Evolutionary conservation across 2,113 vertebrate genomes (phyloP), one percentile per base, ranked within the genome.

Genomic region (Lepus europaeus): DNA sequence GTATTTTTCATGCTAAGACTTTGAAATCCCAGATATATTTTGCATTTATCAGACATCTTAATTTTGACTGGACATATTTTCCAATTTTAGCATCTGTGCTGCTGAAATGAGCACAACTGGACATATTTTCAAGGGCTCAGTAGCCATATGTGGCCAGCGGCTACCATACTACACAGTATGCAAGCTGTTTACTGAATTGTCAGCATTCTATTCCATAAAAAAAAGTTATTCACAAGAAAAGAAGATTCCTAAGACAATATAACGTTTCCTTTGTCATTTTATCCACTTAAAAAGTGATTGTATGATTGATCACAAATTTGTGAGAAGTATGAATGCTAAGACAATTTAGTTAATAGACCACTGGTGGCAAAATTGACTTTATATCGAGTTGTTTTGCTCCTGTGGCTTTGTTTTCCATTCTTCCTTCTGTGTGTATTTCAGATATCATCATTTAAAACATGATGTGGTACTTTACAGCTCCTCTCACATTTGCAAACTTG

Each of bases 241-340:
- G 72, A 96, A 97, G 96, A 97, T 96, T 97, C 91, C 87, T 93
- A 97, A 96, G 81, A 97, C 94, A 97, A 96, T 97, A 95, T 13
- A 97, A 94, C 81, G 93, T 96, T 97, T 97, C 96, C 69, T 97
- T 98, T 97, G 97, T 96, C 97, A 96, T 97, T 95, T 97, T 97
- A 97, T 97, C 97, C 97, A 97, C 98, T 98, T 98, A 97, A 97
- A 97, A 98, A 97, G 96, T 96, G 96, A 98, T 98, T 96, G 88
- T 97, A 94, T 89, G 88, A 98, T 98, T 97, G 96, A 98, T 97
- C 97, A 97, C 91, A 95, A 94, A 97, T 96, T 94, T 97, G 88
- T 74, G 91, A 98, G 97, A 97, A 96, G 94, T 95, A 91, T 95
- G 94, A 97, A 96, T 97, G 94, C 94, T 97, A 96, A 97, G 95